Evolutionary conservation across 1,140 invertebrate species (phyloP), one percentile per base, ranked within the genome.

Genomic region (Contarinia nasturtii): DNA sequence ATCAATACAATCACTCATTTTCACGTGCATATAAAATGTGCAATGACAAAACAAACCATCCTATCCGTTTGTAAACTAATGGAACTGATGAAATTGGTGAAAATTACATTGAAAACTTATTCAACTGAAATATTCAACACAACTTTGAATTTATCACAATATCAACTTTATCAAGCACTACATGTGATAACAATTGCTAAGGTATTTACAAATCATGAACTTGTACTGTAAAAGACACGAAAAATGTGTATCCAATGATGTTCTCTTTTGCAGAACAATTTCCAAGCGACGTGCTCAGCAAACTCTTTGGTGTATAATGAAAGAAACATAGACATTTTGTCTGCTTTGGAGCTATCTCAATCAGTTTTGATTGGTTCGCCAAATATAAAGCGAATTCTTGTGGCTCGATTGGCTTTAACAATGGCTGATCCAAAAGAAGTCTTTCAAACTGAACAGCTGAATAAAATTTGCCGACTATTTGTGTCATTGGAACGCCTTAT

Each of bases 61-160:
- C 68, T 83, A 36, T 71, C 73, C 15, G 64, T 94, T 22, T 93
- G 86, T 66, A 74, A 77, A 58, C 65, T 92, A 11, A 71, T 89
- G 33, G 86, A 93, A 64, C 64, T 88, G 11, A 65, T 93, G 8
- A 90, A 90, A 66, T 73, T 75, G 14, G 72, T 91, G 53, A 74
- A 82, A 60, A 72, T 73, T 49, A 73, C 61, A 11, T 72, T 80
- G 43, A 71, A 68, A 4, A 63, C 74, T 42, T 71, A 83, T 58
- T 69, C 70, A 47, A 61, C 72, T 50, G 57, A 66, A 51, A 71
- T 76, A 33, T 63, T 71, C 33, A 74, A 75, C 57, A 74, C 73
- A 37, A 66, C 70, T 50, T 73, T 74, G 50, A 73, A 81, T 58
- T 73, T 83, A 44, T 60, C 77, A 17, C 82, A 85, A 58, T 76